Evolutionary conservation across 2,888 invertebrate genomes (phyloP).

Genomic region (Habroteleia sp.): DNA sequence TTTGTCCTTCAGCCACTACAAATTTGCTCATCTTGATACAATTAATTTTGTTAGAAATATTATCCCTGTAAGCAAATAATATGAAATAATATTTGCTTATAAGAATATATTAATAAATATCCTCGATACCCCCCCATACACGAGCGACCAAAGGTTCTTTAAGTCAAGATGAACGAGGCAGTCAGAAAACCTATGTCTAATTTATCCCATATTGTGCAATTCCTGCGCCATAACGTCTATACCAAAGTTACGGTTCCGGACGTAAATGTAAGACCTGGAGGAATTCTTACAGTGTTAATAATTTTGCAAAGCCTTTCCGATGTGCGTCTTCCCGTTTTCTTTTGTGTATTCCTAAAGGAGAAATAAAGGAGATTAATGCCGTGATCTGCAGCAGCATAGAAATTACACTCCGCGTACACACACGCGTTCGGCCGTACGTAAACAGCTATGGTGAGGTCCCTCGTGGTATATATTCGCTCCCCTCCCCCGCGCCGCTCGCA

Average conservation of each 20-base stretch:
- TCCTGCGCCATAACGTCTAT: constrained; percentile 10
- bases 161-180: too few species aligned
- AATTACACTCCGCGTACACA: constrained; percentile 49
- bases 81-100: too few species aligned
- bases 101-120: too few species aligned
- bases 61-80: too few species aligned
- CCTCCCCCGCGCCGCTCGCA: constrained; percentile 44
- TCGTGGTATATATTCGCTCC: constrained; percentile 44
- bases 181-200: too few species aligned
- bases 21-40: too few species aligned
- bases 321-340: constrained; percentile 50
- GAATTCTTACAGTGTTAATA: constrained; percentile 47
- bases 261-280: constrained; percentile 21
- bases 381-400: constrained; percentile 59
- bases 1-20: too few species aligned
- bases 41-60: too few species aligned
- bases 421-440: constrained; percentile 37
- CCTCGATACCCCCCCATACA: too few species aligned
- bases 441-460: constrained; percentile 52
- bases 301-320: constrained; percentile 51
- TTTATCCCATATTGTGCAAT: constrained; percentile 9
- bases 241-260: constrained; percentile 20
- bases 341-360: constrained; percentile 59
- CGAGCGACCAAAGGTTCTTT: too few species aligned
- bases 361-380: constrained; percentile 64